Percentiles rank a stretch among this genome's conserved stretches.
Conservation (phyloP, 1,140 invertebrate species). For the Macrotrachela quadricornifera region DNA sequence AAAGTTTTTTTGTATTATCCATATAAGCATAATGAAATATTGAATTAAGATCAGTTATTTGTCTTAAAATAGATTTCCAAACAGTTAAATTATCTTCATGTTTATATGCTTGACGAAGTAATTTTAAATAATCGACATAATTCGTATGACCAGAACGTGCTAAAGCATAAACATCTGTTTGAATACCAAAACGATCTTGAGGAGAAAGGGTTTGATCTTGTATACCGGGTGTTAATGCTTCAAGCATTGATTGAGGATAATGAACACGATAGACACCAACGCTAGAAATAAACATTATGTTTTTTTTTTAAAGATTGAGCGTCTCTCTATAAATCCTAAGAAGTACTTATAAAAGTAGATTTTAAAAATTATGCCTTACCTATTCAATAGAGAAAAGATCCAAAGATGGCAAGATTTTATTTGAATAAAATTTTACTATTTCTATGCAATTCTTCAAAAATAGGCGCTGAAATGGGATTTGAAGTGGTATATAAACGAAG, state of each 20-base stretch:
- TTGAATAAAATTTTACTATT: too few species aligned
- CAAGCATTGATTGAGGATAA: constrained; percentile 2
- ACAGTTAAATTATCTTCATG: constrained; percentile 7
- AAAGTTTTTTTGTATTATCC: not conserved
- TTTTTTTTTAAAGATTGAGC: too few species aligned
- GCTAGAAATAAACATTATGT: not conserved
- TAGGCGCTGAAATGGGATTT: too few species aligned
- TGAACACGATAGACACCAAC: constrained; percentile 3
- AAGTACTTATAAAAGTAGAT: too few species aligned
- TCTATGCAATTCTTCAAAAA: too few species aligned
- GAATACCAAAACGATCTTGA: constrained; percentile 4
- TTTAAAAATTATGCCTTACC: too few species aligned
- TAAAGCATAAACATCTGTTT: constrained; percentile 3
- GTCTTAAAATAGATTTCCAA: not conserved
- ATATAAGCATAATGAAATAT: not conserved
- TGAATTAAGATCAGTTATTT: too few species aligned
- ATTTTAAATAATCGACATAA: not conserved
- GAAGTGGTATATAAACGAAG: too few species aligned
- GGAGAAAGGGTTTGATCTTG: constrained; percentile 2
- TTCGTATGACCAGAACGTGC: not conserved
- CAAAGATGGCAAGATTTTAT: too few species aligned
- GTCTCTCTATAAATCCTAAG: too few species aligned
- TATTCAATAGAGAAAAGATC: too few species aligned
- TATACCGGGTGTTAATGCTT: not conserved
- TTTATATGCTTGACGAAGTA: not conserved